Evolutionary conservation across 2,888 invertebrate species (phyloP), one percentile per base, ranked within the genome.

Genomic region (Lasioglossum lativentre): DNA sequence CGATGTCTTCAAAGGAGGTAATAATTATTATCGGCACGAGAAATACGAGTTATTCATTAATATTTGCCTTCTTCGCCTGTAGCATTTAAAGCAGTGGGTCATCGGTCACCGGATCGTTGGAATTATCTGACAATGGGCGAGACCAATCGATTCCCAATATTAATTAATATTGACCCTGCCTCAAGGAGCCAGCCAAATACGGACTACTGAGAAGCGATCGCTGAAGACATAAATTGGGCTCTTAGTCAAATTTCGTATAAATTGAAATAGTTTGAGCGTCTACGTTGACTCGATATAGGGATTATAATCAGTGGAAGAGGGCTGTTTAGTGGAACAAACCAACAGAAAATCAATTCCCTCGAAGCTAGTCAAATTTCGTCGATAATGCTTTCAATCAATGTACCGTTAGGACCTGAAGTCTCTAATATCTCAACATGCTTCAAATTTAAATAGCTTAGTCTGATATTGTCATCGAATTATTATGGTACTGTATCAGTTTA

Each of bases 101-200:
- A 45, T 45, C 27, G 16, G 27, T 5, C n/a, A 2, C 8, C 27
- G 16, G 12, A 40, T 68, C 23, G 10, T 23, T 68, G 34, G 47
- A 47, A 47, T 73, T 73, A 73, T 47, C 42, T 16, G 59, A 72
- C 16, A 16, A 63, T 63, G 6, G 30, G 14, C 6, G 16, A 23
- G 19, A 71, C n/a, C 83, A 23, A 70, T 68, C 68, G 42, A 73
- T 68, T 34, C 4, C 12, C 68, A 68, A 77, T 68, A 73, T 84
- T 77, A 74, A 83, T 84, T 77, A 73, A 83, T 77, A 84, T 77
- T 47, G 45, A 76, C 68, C 30, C 42, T 45, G 27, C n/a, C 5
- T 14, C n/a, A 14, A 73, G n/a, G 52, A 27, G 34, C 27, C 16
- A 6, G 30, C 16, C 45, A 40, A 68, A 23, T 23, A 68, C 52